Conservation (phyloP, 2,797 vertebrate species). For the Pachyuromys duprasi region DNA sequence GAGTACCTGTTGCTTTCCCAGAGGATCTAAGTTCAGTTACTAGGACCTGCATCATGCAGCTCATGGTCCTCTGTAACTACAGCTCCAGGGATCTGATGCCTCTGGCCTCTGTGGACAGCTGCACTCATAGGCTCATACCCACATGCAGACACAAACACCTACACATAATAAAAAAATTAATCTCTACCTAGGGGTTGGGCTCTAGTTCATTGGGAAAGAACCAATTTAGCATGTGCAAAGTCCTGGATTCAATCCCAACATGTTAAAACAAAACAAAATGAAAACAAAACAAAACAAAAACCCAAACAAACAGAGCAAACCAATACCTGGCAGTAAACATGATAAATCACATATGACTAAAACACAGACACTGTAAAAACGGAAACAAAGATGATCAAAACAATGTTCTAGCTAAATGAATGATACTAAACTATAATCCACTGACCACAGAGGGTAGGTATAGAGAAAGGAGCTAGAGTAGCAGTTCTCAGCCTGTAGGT, state of each 20-base stretch:
- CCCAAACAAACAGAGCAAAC: too few relatives aligned
- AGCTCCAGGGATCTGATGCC: neutral
- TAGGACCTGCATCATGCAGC: neutral
- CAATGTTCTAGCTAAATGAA: neutral
- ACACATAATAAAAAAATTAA: neutral
- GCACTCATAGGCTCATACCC: neutral
- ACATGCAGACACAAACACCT: neutral
- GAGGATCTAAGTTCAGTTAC: neutral
- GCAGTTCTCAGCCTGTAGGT: neutral
- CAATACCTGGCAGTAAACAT: neutral
- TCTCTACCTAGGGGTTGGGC: too few relatives aligned
- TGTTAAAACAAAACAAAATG: neutral
- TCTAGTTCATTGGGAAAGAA: neutral
- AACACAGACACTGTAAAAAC: neutral
- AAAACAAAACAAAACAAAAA: too few relatives aligned
- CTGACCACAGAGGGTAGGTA: neutral
- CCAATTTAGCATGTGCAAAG: neutral
- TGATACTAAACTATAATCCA: neutral
- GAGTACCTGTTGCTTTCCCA: neutral
- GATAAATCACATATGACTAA: neutral
- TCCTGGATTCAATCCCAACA: neutral
- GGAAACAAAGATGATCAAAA: constrained; percentile 7
- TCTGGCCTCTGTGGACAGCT: neutral
- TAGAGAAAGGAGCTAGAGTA: neutral
- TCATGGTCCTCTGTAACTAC: neutral